These are phyloP conservation scores for Protobothrops flavoviridis DNA, from an alignment of 2,113 vertebrate species.

Conservation along the genomic window DNA sequence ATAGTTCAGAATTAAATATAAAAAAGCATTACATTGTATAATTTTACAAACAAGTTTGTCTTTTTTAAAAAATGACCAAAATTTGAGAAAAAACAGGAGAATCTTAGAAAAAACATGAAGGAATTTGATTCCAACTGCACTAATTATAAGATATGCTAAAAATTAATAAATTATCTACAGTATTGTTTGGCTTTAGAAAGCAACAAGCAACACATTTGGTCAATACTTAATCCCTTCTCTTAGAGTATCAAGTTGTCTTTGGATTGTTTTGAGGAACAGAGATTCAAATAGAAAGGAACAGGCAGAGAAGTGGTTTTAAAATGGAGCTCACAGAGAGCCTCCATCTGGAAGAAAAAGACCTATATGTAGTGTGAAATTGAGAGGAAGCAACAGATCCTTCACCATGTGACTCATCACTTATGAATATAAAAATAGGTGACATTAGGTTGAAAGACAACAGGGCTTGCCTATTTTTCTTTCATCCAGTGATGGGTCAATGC, in stretches of 20 bases:
- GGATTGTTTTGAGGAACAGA: slow-evolving; percentile 54
- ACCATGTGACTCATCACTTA: not conserved
- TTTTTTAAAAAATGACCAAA: slow-evolving; percentile 68
- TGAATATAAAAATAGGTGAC: not conserved
- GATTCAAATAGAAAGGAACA: slow-evolving; percentile 52
- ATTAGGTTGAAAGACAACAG: not conserved
- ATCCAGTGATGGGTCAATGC: not conserved
- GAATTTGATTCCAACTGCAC: slow-evolving; percentile 44
- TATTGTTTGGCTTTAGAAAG: slow-evolving; percentile 48
- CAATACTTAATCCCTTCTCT: slow-evolving; percentile 37
- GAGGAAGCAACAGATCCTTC: not conserved
- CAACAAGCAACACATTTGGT: slow-evolving; percentile 30
- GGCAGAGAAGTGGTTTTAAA: not conserved
- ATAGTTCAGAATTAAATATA: slow-evolving; percentile 75
- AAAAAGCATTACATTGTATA: slow-evolving; percentile 73
- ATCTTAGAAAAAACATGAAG: slow-evolving; percentile 67
- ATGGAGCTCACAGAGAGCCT: not conserved
- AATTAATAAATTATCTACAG: slow-evolving; percentile 54
- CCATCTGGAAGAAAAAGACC: not conserved
- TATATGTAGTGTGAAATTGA: not conserved
- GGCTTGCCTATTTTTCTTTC: not conserved
- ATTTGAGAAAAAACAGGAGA: slow-evolving; percentile 63
- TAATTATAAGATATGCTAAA: slow-evolving; percentile 42
- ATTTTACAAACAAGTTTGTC: slow-evolving; percentile 66
- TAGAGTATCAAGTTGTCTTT: slow-evolving; percentile 60